These are phyloP conservation scores for Prosapia bicincta DNA, from an alignment of 2,888 invertebrate species.

Conservation along the genomic window DNA sequence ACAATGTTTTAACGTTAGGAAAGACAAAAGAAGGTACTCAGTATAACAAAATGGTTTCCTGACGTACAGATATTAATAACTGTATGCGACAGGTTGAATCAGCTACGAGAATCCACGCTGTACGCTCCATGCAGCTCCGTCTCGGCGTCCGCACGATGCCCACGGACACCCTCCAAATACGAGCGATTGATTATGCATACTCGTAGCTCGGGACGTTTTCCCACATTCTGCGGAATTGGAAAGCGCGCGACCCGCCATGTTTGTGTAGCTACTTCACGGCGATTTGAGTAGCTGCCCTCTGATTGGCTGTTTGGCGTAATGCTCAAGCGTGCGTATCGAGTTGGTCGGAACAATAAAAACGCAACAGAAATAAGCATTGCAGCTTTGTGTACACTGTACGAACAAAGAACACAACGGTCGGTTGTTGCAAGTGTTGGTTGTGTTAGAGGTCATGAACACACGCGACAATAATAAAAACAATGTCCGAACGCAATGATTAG, in stretches of 20 bases:
- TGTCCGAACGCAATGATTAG: no score
- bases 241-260: neutral
- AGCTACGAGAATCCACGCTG: no score
- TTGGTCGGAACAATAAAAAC: neutral
- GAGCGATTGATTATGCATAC: neutral
- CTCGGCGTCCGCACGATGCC: no score
- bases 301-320: slow-evolving; percentile 9
- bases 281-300: neutral
- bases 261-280: neutral
- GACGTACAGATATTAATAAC: no score
- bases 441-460: neutral
- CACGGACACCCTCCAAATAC: neutral
- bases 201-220: neutral
- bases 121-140: no score
- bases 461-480: no score
- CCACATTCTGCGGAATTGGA: neutral
- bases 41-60: no score
- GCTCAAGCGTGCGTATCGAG: slow-evolving; percentile 12
- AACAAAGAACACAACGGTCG: neutral
- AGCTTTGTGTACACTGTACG: neutral
- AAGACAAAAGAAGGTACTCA: no score
- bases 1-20: no score
- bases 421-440: neutral
- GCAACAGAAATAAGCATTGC: neutral
- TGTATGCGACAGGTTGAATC: no score